Evolutionary conservation across 2,888 invertebrate species (phyloP).

Genomic region (Polydrusus cervinus): DNA sequence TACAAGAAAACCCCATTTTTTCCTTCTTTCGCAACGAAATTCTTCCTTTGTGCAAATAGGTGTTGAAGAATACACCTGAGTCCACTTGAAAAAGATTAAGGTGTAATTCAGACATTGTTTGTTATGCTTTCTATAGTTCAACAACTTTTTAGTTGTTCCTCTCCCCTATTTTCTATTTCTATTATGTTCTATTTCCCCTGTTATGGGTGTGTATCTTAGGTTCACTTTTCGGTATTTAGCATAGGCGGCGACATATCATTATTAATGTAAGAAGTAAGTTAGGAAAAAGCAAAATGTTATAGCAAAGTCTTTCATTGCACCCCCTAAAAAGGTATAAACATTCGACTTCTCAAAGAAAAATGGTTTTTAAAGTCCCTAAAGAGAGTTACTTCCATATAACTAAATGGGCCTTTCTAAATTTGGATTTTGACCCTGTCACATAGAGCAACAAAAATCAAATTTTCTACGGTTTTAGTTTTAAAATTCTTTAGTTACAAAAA

Average conservation of each 20-base stretch:
- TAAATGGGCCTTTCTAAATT: too few relatives aligned
- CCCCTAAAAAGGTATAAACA: too few relatives aligned
- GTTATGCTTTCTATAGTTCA: constrained; percentile 49
- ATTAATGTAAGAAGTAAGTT: too few relatives aligned
- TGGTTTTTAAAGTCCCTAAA: too few relatives aligned
- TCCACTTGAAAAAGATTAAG: constrained; percentile 70
- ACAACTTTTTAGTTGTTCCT: constrained; percentile 34
- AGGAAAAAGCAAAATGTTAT: too few relatives aligned
- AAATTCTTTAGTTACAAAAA: too few relatives aligned
- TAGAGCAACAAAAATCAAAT: too few relatives aligned
- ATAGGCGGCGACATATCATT: neutral
- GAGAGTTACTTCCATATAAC: too few relatives aligned
- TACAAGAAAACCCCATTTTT: constrained; percentile 13
- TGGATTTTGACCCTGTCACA: too few relatives aligned
- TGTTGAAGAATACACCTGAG: constrained; percentile 70
- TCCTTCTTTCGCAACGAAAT: constrained; percentile 48
- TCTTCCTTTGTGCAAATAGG: constrained; percentile 62
- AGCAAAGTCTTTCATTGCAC: too few relatives aligned
- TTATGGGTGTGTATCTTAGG: constrained; percentile 24
- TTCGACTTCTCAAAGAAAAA: too few relatives aligned
- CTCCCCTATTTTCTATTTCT: constrained; percentile 33
- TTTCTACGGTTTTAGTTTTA: too few relatives aligned
- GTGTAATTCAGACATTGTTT: constrained; percentile 59
- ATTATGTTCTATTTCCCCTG: constrained; percentile 29
- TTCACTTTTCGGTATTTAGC: constrained; percentile 18